Evolutionary conservation across 1,140 invertebrate genomes (phyloP).

Genomic region (Pseudomyrmex gracilis): DNA sequence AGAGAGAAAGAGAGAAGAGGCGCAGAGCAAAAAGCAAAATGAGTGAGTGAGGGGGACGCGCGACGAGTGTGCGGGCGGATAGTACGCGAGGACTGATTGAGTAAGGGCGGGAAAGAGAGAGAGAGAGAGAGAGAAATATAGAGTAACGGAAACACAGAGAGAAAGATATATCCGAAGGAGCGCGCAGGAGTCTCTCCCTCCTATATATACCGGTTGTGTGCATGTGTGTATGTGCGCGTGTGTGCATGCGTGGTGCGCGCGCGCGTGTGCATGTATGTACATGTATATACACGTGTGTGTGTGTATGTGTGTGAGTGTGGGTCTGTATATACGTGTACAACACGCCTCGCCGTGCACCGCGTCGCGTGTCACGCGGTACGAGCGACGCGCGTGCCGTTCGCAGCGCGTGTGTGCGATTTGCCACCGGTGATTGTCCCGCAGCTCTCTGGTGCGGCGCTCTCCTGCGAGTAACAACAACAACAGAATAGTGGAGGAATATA

Average conservation of each 20-base stretch:
- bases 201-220: not conserved
- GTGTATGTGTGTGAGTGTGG: not conserved
- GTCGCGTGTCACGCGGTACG: conserved; percentile 2
- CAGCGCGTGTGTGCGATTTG: not conserved
- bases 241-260: not conserved
- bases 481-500: not conserved
- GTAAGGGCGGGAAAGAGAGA: not conserved
- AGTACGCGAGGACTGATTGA: not conserved
- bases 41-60: conserved; percentile 3
- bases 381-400: not conserved
- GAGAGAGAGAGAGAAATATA: not conserved
- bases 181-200: not conserved
- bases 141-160: not conserved
- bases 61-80: not conserved
- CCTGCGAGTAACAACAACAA: conserved; percentile 14
- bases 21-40: not conserved
- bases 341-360: too few relatives aligned
- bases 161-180: conserved; percentile 23
- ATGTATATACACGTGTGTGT: not conserved
- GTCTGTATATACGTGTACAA: too few relatives aligned
- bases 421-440: not conserved
- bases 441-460: not conserved
- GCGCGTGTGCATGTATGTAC: not conserved
- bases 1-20: not conserved
- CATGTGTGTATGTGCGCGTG: not conserved